Percentiles rank a stretch among this genome's conserved stretches.
phyloP scores from a whole-genome alignment of 2,888 invertebrate genomes.

The Linyphia triangularis region DNA sequence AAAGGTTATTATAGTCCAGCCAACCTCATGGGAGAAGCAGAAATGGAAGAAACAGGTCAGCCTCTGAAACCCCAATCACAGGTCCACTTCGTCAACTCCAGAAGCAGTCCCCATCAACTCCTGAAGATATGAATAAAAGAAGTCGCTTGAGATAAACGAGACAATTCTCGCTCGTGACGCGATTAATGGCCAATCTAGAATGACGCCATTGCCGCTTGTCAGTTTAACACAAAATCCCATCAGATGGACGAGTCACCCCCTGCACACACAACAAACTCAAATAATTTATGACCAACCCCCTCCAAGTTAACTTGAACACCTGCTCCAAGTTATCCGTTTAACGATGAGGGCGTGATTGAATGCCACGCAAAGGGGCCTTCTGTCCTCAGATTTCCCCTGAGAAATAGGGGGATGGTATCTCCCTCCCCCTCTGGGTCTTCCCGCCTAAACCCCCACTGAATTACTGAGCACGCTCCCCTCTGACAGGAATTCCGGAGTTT shows the following conservation, averaged over 20 bases:
- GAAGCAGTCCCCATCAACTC: neutral
- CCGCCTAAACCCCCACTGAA: slow-evolving; percentile 19
- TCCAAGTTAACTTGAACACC: slow-evolving; percentile 64
- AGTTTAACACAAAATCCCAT: slow-evolving; percentile 48
- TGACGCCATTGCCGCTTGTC: slow-evolving; percentile 62
- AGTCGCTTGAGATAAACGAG: slow-evolving; percentile 19
- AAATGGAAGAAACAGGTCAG: neutral
- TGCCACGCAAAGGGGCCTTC: slow-evolving; percentile 4
- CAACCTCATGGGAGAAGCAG: neutral
- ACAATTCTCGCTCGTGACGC: slow-evolving; percentile 22
- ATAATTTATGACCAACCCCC: slow-evolving; percentile 66
- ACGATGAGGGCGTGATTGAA: slow-evolving; percentile 70
- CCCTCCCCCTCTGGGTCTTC: slow-evolving; percentile 12
- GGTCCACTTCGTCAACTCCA: neutral
- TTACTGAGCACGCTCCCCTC: neutral
- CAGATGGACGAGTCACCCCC: slow-evolving; percentile 35
- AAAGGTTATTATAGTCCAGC: neutral
- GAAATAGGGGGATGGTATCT: slow-evolving; percentile 42
- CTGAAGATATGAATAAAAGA: slow-evolving; percentile 48
- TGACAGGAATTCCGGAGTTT: slow-evolving; percentile 52
- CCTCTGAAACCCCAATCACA: neutral
- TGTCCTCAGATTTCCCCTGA: slow-evolving; percentile 58
- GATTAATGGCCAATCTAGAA: slow-evolving; percentile 54
- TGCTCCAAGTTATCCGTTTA: slow-evolving; percentile 63
- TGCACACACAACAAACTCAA: slow-evolving; percentile 17